Evolutionary conservation across 2,888 invertebrate genomes (phyloP), one percentile per base, ranked within the genome.

Genomic region (Graphium colonna): DNA sequence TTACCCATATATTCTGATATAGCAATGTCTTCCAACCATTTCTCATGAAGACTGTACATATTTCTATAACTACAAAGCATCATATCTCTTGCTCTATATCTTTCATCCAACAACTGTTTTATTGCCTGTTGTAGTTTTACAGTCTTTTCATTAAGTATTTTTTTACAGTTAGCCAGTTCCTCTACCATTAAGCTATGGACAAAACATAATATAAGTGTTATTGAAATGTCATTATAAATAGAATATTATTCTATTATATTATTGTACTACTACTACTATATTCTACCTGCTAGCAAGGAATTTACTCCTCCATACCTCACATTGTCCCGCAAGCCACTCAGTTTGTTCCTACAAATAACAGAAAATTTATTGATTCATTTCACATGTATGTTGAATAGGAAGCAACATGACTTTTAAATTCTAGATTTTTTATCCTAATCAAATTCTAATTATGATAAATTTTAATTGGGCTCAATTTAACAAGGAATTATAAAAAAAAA

Each of bases 271-370:
- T 36, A 39, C 15, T 21, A 43, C 38, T 44, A 15, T 40, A 1
- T 9, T 44, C 40, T 85, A 95, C 95, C 95, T 96, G 89, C 96
- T 96, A 17, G 98, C 98, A 64, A 98, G 90, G 82, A 97, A 98
- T 92, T 98, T 98, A 75, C 97, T 97, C 59, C 97, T 92, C 98
- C 98, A 98, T 46, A 98, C 97, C 87, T 98, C 98, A 75, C 97
- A 97, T 72, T 98, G 97, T 0, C 98, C 97, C 13, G 96, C 95
- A 33, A 98, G 83, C 92, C 95, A 96, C 76, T 98, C 98, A 1
- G 97, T 95, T 86, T 97, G 96, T 77, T 98, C 98, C 86, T 91
- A 57, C 16, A 45, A 40, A 7, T 12, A n/a, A 36, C 12, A 31
- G 10, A 31, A n/a, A 8, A 31, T 21, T n/a, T n/a, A n/a, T 21